Evolutionary conservation across 2,797 vertebrate genomes (phyloP), one percentile per base, ranked within the genome.

Genomic region (Gymnothorax reevesii): DNA sequence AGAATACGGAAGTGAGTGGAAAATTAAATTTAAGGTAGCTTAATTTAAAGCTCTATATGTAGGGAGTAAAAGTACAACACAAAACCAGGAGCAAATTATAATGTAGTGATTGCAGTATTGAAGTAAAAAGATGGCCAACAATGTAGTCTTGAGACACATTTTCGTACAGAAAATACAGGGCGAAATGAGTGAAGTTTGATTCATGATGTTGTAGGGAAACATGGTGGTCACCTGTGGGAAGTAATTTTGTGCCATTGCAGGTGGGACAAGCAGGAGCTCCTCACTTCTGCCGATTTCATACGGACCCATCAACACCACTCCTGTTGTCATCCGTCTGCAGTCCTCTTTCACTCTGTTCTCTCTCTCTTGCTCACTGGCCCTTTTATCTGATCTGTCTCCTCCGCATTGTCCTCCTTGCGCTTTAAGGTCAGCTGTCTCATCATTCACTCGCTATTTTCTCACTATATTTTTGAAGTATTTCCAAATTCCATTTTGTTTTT

Each of bases 401-500:
- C 64, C 52, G 83, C 55, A 27, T 55, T 80, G 17, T 52, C 49
- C 52, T 80, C 77, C 54, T 8, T 55, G 49, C 22, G 55, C 17
- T 54, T 54, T 15, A 3, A 22, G 15, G 33, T 77, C 73, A 49
- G 4, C 59, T 4, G 57, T 64, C 83, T 49, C 1, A 59, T 59
- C 80, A 83, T 86, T 79, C 20, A 60, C 52, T 59, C 83, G 42
- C 79, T 85, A 42, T 60, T 52, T 33, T 73, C 13, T 73, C 33
- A 42, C 33, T 1, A 42, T 42, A 42, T 33, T 73, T 73, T 73
- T 22, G 13, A 82, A 86, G 3, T 10, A 55, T 17, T 27, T 4
- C 42, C 0, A 9, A 86, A 77, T 83, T 87, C 57, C 59, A 55
- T 66, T 71, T 57, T 1, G 0, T 82, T 80, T 7, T 94, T 91